Evolutionary conservation across 2,797 vertebrate species (phyloP), one percentile per base, ranked within the genome.

Genomic region (Oryzias sinensis): DNA sequence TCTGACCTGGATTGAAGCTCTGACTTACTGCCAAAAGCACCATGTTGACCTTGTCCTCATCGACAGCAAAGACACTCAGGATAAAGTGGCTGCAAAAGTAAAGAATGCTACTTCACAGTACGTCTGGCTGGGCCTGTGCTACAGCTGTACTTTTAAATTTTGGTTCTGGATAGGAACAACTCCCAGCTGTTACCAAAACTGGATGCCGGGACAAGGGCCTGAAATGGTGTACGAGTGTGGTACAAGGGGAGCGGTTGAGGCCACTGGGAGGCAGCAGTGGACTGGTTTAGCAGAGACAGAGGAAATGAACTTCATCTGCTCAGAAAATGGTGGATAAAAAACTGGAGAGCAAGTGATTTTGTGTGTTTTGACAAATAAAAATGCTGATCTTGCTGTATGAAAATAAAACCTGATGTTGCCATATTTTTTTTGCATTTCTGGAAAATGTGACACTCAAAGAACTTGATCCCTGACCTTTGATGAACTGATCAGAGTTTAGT

Each of bases 221-320:
- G 78, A 45, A 4, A 4, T 42, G 11, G 53, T 18, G 24, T 57
- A 78, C 45, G 64, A 60, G 46, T 88, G 85, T 66, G 82, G 77
- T 17, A 41, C 65, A 1, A 70, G 84, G 43, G 86, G 84, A 17
- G 88, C 87, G 33, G 55, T 89, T 53, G 18, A 86, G 62, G 48
- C 90, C 89, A 89, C 87, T 49, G 79, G 88, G 71, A 18, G 84
- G 85, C 86, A 90, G 82, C 85, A 79, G 56, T 91, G 90, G 88
- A 74, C 86, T 1, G 70, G 67, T 14, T 66, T 86, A 63, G 49
- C 69, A 6, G 74, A 85, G 56, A 89, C 68, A 14, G 44, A 84
- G 13, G 49, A 52, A 48, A 60, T 89, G 40, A 90, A 90, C 64
- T 90, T 89, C 51, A 83, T 91, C 57, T 90, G 87, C 49, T 52